phyloP scores from a whole-genome alignment of 2,797 vertebrate species.

The Crossoptilon crossoptilon region DNA sequence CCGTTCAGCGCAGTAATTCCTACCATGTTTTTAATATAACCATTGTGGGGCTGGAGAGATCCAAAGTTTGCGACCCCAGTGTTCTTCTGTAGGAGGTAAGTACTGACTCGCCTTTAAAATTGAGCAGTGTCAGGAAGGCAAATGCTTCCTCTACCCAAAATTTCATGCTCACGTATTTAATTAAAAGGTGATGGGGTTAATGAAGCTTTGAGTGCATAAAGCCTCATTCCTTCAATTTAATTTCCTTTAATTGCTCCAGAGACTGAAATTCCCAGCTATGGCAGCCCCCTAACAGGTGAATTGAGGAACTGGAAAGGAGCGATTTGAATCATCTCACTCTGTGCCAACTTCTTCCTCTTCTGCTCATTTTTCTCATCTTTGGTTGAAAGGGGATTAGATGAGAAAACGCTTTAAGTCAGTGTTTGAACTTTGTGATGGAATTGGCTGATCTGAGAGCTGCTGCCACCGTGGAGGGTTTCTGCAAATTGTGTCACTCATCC shows the following conservation, averaged over 20 bases:
- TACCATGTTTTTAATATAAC: neutral
- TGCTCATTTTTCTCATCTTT: neutral
- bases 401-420: neutral
- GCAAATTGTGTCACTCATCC: neutral
- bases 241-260: conserved; percentile 78
- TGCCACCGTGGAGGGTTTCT: neutral
- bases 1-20: neutral
- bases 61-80: neutral
- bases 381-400: neutral
- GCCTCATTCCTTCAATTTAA: conserved; percentile 71
- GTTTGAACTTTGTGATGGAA: neutral
- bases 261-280: conserved; percentile 53
- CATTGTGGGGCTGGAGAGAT: neutral
- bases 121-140: neutral
- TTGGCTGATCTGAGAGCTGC: neutral
- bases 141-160: conserved; percentile 44
- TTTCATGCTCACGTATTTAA: conserved; percentile 71
- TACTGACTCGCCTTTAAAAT: conserved; percentile 8
- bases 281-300: conserved; percentile 61
- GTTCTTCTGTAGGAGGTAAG: neutral
- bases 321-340: neutral
- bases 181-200: conserved; percentile 76
- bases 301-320: conserved; percentile 44
- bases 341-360: conserved; percentile 28
- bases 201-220: conserved; percentile 77